Base-by-base conservation (phyloP, 2,113 vertebrate genomes). In the Rhizomys pruinosus region DNA sequence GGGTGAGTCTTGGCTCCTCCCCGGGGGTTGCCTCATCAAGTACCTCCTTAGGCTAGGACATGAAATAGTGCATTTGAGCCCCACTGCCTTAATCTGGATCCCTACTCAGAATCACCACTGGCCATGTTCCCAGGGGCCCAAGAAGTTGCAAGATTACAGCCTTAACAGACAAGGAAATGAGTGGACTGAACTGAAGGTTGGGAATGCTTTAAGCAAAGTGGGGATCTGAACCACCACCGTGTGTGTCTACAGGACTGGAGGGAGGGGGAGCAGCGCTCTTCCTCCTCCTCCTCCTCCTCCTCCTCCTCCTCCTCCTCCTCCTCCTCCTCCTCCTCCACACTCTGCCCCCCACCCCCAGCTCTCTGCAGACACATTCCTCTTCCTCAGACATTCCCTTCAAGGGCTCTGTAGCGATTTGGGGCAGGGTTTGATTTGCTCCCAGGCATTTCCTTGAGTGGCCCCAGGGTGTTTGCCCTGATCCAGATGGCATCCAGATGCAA, bases 401-500 rank as follows among this genome's bases (percentile, higher is more conserved):
- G 91, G 82, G 90, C 96, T 96, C 64, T 1, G 59, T 84, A 61
- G 61, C 8, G 93, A 80, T 97, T 97, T 98, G 97, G 86, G 37
- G 95, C 88, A 96, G 93, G 97, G 76, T 98, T 96, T 97, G 97
- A 95, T 98, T 97, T 97, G 97, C 94, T 94, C 97, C 97, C 97
- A 98, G 98, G 97, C 98, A 98, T 98, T 98, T 98, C 93, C 96
- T 97, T 91, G 85, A 98, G 96, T 98, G 96, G 95, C 94, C 95
- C 96, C 96, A 96, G 71, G 80, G 69, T 96, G 94, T 98, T 98
- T 97, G 97, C 95, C 96, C 87, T 92, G 81, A n/a, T 94, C 97
- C 98, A 98, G 97, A 98, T 98, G 98, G 97, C 96, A 97, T 95
- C 93, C 97, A 97, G 98, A 97, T 98, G 96, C 97, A 98, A 98